Percentiles rank a stretch among this genome's conserved stretches.
Evolutionary conservation across 64 coral and sea anemone species (phyloP).

Genomic region (Pocillopora damicornis): DNA sequence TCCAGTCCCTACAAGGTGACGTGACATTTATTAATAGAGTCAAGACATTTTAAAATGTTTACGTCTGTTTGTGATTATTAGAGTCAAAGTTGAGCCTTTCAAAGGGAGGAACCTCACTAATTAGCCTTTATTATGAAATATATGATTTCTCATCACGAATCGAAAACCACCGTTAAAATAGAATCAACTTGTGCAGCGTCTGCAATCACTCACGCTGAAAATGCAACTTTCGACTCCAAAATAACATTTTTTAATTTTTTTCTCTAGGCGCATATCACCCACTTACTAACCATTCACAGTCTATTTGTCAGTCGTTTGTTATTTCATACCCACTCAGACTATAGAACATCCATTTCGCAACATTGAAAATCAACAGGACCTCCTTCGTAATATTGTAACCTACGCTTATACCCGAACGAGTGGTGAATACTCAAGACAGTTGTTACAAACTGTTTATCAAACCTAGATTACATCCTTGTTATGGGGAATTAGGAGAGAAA

Average conservation of each 20-base stretch:
- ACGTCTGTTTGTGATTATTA: slow-evolving; percentile 9
- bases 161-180: not conserved
- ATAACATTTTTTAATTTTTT: not conserved
- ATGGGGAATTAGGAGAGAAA: not conserved
- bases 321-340: not conserved
- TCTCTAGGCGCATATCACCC: not conserved
- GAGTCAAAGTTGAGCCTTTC: slow-evolving; percentile 15
- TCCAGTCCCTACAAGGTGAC: slow-evolving; percentile 26
- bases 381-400: not conserved
- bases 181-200: not conserved
- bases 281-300: not conserved
- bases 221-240: not conserved
- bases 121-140: slow-evolving; percentile 6
- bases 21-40: slow-evolving; percentile 39
- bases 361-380: not conserved
- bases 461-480: not conserved
- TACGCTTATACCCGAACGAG: not conserved
- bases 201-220: not conserved
- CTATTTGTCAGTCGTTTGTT: not conserved
- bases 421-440: not conserved
- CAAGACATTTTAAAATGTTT: slow-evolving; percentile 42
- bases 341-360: not conserved
- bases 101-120: not conserved
- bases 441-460: not conserved
- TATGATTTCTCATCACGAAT: not conserved